Conservation (phyloP, 2,113 vertebrate species). For the Zeus faber region DNA sequence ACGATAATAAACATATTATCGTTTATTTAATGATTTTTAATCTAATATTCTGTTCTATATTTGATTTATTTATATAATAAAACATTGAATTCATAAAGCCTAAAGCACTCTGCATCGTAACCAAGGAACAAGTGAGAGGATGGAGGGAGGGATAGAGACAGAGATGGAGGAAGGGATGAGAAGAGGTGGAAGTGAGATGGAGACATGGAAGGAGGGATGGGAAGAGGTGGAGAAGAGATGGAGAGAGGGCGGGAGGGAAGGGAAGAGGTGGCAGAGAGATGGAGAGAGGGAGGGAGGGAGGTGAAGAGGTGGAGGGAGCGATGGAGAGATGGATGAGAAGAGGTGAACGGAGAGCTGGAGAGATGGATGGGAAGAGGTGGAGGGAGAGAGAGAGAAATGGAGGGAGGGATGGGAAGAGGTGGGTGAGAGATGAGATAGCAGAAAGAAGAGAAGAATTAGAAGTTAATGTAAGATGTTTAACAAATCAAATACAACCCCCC, state of each 20-base stretch:
- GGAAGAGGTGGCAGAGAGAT: conserved; percentile 75
- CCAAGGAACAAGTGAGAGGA: too few species aligned
- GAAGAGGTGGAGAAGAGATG: not conserved
- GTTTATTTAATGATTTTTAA: too few species aligned
- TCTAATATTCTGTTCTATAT: too few species aligned
- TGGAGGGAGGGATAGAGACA: not conserved
- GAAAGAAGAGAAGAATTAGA: not conserved
- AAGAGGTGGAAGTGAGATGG: not conserved
- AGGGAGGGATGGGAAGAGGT: not conserved
- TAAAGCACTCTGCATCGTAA: too few species aligned
- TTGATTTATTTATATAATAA: too few species aligned
- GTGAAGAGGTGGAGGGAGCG: conserved; percentile 3
- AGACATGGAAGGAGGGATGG: not conserved
- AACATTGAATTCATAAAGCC: too few species aligned
- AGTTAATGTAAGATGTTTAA: not conserved
- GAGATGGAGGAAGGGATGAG: not conserved
- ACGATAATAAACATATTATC: too few species aligned
- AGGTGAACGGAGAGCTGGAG: not conserved
- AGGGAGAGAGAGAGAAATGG: not conserved
- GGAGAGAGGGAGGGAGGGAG: conserved; percentile 26
- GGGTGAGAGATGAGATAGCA: not conserved
- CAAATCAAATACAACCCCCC: too few species aligned
- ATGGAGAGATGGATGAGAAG: not conserved
- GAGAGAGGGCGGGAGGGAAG: not conserved
- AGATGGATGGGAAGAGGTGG: not conserved